Base-by-base conservation (phyloP, 2,888 invertebrate species). In the Polydrusus cervinus region DNA sequence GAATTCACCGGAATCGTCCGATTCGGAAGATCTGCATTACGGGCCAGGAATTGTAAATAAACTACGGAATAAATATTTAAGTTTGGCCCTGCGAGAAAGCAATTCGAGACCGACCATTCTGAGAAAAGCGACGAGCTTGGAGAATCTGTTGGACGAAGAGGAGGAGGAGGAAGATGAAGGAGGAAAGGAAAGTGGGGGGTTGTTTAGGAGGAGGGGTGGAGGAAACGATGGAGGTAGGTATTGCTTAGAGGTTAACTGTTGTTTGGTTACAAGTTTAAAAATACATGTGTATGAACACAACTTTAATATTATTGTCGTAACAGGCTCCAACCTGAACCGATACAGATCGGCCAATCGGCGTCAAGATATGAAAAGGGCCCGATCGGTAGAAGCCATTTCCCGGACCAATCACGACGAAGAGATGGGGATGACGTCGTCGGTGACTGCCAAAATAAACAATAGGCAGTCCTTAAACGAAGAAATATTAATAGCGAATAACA, bases 11-110 rank as follows among this genome's bases (percentile, higher is more conserved):
- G 71, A 67, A 25, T 75, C 75, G 9, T 78, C 78, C 18, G 75
- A 78, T 38, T 78, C 77, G 80, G 95, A 95, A 87, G 96, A 96
- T 85, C 89, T 96, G 73, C 93, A 94, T 84, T 96, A 97, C 89
- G 97, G 97, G 0, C 97, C 97, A 66, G 96, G 97, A 73, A 96
- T 97, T 84, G 97, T 97, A 47, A 95, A 94, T 84, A 94, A 94
- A 82, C 90, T 97, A 80, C 93, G 95, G 85, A 94, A 95, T 85
- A 93, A 95, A 84, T 97, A 96, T 86, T 90, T 97, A 78, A 95
- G 94, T 86, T 90, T 96, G 79, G 95, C 96, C 10, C 88, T 96
- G 77, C 90, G 95, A n/a, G 91, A 91, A 51, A 91, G 90, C 81
- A 88, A 86, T 79, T 87, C 87, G 72, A 90, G 94, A 5, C 92